Base-by-base conservation (phyloP, 2,797 vertebrate genomes). In the Parauchenoglanis ngamensis region DNA sequence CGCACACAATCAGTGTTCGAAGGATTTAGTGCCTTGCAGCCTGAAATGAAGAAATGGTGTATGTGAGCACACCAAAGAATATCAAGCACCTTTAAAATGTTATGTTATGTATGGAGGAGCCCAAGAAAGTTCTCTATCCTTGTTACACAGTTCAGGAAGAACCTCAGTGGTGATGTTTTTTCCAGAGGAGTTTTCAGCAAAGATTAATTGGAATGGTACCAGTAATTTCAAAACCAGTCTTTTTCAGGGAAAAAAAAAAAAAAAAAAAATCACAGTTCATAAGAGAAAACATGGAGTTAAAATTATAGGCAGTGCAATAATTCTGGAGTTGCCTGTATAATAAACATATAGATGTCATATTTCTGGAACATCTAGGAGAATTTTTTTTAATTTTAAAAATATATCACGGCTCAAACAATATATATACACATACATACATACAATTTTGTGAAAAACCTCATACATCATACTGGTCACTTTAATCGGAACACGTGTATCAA, bases 371-470 rank as follows among this genome's bases (percentile, higher is more conserved):
- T 28, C 7, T 28, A 61, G 7, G 52, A 28, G 4, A 7, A 65
- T 46, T 49, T 28, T 59, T 65, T 82, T 96, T 96, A 96, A 96
- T 96, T 95, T 94, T 92, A 96, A 97, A 97, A 97, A 96, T 96
- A 96, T 95, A 94, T 94, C 94, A 95, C 95, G 94, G 94, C 93
- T 95, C 95, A 95, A 96, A 96, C 95, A 95, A 95, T 96, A 76
- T 2, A 76, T 17, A 70, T 79, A 80, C 31, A 57, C 72, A 96
- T 95, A 94, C 94, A 78, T 61, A 61, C 46, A 52, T 83, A 67
- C 3, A 82, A 12, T 52, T 83, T 52, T 78, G 15, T 52, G 10
- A 23, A 83, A 83, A 82, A 68, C 61, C 35, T 61, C 56, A 82
- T 67, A 67, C 46, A 83, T 44, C 4, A 31, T 17, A 54, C 46